Evolutionary conservation across 2,797 vertebrate species (phyloP).

Genomic region (Phyllotis vaccarum): DNA sequence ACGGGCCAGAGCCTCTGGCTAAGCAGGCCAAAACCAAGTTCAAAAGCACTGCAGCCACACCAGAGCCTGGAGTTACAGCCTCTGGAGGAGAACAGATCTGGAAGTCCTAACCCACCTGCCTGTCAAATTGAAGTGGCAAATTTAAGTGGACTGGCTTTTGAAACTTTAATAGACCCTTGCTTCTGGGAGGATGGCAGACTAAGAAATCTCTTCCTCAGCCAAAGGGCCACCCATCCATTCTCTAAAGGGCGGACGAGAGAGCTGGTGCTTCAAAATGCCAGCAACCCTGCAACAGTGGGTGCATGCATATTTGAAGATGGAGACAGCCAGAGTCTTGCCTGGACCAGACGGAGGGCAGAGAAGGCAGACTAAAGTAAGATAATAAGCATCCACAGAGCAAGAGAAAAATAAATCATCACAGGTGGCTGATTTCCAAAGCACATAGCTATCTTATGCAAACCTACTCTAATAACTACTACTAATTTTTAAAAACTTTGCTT

Average conservation of each 20-base stretch:
- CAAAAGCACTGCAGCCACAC: background rate
- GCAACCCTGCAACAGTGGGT: background rate
- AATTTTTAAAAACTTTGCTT: constrained; percentile 22
- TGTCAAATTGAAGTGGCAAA: constrained; percentile 45
- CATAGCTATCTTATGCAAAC: background rate
- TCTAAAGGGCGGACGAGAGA: background rate
- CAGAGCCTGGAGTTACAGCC: background rate
- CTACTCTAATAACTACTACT: constrained; percentile 6
- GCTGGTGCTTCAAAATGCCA: background rate
- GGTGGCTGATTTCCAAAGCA: constrained; percentile 8
- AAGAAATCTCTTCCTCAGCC: constrained; percentile 17
- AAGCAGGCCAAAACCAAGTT: background rate
- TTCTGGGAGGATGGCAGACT: background rate
- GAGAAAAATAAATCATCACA: background rate
- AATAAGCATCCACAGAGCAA: background rate
- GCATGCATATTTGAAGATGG: background rate
- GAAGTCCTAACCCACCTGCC: background rate
- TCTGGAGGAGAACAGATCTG: background rate
- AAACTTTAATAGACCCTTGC: constrained; percentile 4
- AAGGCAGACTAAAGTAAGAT: background rate
- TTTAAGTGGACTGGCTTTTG: constrained; percentile 23
- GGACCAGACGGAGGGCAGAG: background rate
- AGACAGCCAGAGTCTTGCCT: background rate
- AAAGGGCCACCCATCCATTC: background rate
- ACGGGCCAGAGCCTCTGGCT: background rate